A percentile compares a stretch with the other conserved stretches of the same genome.
Conservation (phyloP, 2,797 vertebrate species). For the Aulostomus chinensis region DNA sequence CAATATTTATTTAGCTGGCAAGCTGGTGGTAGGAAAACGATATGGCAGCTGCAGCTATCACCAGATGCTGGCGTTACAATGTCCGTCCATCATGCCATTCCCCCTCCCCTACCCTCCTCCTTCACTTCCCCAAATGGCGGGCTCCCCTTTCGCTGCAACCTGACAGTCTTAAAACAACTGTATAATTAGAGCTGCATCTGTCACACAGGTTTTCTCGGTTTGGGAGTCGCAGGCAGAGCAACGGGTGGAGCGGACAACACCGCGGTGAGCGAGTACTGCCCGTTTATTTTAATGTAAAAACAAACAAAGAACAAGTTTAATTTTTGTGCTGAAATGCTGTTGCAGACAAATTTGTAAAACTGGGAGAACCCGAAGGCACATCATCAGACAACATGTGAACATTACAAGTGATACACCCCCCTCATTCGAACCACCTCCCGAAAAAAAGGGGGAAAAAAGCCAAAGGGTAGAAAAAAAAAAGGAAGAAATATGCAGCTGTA, state of each 20-base stretch:
- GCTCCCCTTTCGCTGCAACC: conserved; percentile 79
- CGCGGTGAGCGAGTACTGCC: background rate
- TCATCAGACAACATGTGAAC: conserved; percentile 25
- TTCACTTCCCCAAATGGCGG: conserved; percentile 71
- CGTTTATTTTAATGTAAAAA: no score
- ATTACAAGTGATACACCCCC: conserved; percentile 22
- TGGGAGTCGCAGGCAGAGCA: conserved; percentile 20
- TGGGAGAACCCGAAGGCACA: conserved; percentile 13
- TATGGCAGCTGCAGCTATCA: conserved; percentile 82
- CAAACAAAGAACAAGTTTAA: background rate
- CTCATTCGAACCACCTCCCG: no score
- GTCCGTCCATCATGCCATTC: conserved; percentile 79
- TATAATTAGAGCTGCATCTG: conserved; percentile 85
- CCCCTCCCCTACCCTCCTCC: conserved; percentile 51
- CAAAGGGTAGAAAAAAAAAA: conserved; percentile 21
- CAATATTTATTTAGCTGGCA: conserved; percentile 87
- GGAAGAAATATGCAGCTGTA: conserved; percentile 63
- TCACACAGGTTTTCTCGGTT: conserved; percentile 66
- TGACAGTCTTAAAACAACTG: conserved; percentile 87
- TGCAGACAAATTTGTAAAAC: conserved; percentile 4
- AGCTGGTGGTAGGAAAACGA: conserved; percentile 78
- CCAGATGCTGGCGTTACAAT: conserved; percentile 83
- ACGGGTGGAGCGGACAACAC: background rate
- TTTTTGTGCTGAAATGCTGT: background rate
- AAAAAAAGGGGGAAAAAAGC: conserved; percentile 8